phyloP scores from a whole-genome alignment of 2,888 invertebrate species.

The Conops quadrifasciatus region DNA sequence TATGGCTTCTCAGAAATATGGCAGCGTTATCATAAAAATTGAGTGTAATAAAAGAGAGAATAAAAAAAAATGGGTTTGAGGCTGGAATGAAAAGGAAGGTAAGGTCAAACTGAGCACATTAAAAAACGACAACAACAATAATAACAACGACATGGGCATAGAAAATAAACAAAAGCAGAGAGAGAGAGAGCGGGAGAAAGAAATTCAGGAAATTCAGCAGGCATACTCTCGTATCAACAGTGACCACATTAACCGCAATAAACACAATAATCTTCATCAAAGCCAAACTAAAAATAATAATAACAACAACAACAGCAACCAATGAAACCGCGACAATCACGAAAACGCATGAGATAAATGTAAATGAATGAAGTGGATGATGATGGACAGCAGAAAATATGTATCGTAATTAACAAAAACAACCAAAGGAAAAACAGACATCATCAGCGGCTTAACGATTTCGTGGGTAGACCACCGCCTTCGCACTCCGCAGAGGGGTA shows the following conservation, averaged over 20 bases:
- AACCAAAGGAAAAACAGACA: too few relatives aligned
- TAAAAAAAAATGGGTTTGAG: conserved; percentile 48
- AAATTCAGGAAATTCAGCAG: neutral
- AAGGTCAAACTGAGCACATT: conserved; percentile 28
- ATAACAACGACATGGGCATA: conserved; percentile 28
- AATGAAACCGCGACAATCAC: too few relatives aligned
- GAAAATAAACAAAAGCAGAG: neutral
- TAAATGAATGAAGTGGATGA: neutral
- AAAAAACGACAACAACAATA: conserved; percentile 27
- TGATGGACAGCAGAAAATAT: neutral
- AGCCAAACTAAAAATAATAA: too few relatives aligned
- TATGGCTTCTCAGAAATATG: neutral
- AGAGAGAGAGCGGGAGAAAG: neutral
- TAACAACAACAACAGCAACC: too few relatives aligned
- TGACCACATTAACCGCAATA: too few relatives aligned
- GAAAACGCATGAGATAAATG: neutral
- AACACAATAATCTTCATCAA: too few relatives aligned
- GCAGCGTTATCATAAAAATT: conserved; percentile 35
- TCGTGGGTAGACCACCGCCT: too few relatives aligned
- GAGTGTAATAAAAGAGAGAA: conserved; percentile 51
- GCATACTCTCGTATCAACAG: too few relatives aligned
- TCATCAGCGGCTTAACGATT: too few relatives aligned
- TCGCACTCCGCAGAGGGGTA: too few relatives aligned
- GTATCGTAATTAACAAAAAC: neutral
- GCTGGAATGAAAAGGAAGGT: conserved; percentile 14